phyloP scores from a whole-genome alignment of 2,113 vertebrate genomes.

The Bothrops jararaca region DNA sequence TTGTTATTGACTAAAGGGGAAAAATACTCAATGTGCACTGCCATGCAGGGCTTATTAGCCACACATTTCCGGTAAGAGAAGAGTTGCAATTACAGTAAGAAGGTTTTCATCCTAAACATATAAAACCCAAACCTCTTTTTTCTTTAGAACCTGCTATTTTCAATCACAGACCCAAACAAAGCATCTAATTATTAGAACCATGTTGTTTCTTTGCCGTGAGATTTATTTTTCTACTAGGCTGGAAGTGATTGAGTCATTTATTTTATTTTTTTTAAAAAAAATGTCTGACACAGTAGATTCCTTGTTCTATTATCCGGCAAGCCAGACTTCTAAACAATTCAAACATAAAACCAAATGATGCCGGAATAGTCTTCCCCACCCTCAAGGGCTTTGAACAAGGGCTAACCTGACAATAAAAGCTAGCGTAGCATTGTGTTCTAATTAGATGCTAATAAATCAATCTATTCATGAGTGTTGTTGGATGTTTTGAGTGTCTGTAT shows the following conservation, averaged over 20 bases:
- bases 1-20: slow-evolving; percentile 32
- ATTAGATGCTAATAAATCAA: not conserved
- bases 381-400: not conserved
- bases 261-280: not conserved
- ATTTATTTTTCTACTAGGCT: slow-evolving; percentile 11
- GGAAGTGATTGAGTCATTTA: not conserved
- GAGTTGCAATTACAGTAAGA: slow-evolving; percentile 27
- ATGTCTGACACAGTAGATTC: not conserved
- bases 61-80: slow-evolving; percentile 28
- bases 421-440: not conserved
- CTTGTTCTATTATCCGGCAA: slow-evolving; percentile 13
- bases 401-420: not conserved
- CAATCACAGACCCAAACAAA: slow-evolving; percentile 27
- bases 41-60: slow-evolving; percentile 20
- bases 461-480: not conserved
- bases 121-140: slow-evolving; percentile 35
- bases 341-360: not conserved
- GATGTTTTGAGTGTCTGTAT: not conserved
- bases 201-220: slow-evolving; percentile 16
- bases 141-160: slow-evolving; percentile 44
- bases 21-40: slow-evolving; percentile 2
- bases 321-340: not conserved
- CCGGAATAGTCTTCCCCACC: not conserved
- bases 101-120: not conserved
- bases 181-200: not conserved